These are phyloP conservation scores for Plemyria rubiginata DNA, from an alignment of 2,888 invertebrate species.

Conservation along the genomic window DNA sequence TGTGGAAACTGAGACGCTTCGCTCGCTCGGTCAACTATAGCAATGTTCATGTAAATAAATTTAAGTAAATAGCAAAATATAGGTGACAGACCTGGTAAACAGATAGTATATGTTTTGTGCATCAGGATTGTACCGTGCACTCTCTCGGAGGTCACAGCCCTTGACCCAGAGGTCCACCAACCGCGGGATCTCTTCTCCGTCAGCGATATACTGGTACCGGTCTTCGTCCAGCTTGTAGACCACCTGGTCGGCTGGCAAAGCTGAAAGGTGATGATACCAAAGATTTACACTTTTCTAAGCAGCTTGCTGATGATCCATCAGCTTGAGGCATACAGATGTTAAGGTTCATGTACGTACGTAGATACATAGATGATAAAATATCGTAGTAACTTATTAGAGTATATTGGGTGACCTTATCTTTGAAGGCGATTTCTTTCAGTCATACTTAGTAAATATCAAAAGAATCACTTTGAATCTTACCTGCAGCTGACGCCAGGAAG, in stretches of 20 bases:
- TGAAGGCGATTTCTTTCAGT: too few relatives aligned
- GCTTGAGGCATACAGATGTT: too few relatives aligned
- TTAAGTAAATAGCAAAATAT: too few relatives aligned
- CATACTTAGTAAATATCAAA: not conserved
- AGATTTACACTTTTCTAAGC: too few relatives aligned
- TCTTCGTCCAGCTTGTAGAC: slow-evolving; percentile 43
- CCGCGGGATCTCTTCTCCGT: slow-evolving; percentile 42
- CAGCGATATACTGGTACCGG: slow-evolving; percentile 49
- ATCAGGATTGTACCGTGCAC: slow-evolving; percentile 47
- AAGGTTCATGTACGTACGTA: too few relatives aligned
- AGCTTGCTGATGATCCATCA: too few relatives aligned
- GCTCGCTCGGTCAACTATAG: too few relatives aligned
- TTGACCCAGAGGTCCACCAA: slow-evolving; percentile 54
- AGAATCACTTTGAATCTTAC: slow-evolving; percentile 6
- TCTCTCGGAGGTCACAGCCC: slow-evolving; percentile 44
- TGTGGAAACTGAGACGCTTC: too few relatives aligned
- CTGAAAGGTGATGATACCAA: slow-evolving; percentile 12
- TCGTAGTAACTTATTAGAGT: too few relatives aligned
- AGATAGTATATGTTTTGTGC: slow-evolving; percentile 51
- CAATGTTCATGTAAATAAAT: too few relatives aligned
- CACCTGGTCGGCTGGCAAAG: slow-evolving; percentile 42
- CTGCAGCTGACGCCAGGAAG: slow-evolving; percentile 2
- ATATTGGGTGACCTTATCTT: too few relatives aligned
- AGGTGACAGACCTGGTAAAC: slow-evolving; percentile 56
- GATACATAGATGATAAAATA: too few relatives aligned